Evolutionary conservation across 2,888 invertebrate species (phyloP), one percentile per base, ranked within the genome.

Genomic region (Carcina quercana): DNA sequence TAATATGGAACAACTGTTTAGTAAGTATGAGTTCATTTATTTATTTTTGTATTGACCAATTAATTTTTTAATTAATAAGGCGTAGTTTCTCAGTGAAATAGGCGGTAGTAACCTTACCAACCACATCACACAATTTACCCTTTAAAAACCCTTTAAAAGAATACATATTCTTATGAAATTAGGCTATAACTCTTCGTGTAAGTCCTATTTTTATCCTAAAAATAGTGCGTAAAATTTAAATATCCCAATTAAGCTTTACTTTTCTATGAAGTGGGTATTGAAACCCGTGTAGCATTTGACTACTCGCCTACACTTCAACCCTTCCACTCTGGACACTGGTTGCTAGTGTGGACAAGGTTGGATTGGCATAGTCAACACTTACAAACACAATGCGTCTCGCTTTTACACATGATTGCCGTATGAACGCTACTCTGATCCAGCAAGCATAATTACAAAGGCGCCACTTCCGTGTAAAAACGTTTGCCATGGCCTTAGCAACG

Each of bases 121-220:
- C 24, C 14, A 25, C 14, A 20, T 7, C 37, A 24, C 12, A 29
- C 11, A 8, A 26, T 10, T 19, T 28, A 28, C 20, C 10, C 7
- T 24, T 26, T n/a, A n/a, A n/a, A n/a, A n/a, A n/a, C n/a, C n/a
- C 30, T 25, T 15, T 7, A 30, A 38, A 28, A 46, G 54, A 64
- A 56, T 67, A 78, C 72, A 70, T 69, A 74, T 79, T 82, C 82
- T 82, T 83, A 83, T 83, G 82, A 83, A 56, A 52, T 56, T 82
- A 80, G 79, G 75, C 72, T 82, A 78, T 73, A 74, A 66, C 66
- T 60, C 62, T 71, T 72, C 61, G 65, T 57, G 47, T 75, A 74
- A 78, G 71, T 48, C 63, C 66, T 73, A 69, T 66, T 74, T 65
- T 53, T 74, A 73, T 63, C 63, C 52, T 72, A 73, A 67, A 73